Base-by-base conservation (phyloP, 2,888 invertebrate genomes). In the Lasioglossum pauxillum region DNA sequence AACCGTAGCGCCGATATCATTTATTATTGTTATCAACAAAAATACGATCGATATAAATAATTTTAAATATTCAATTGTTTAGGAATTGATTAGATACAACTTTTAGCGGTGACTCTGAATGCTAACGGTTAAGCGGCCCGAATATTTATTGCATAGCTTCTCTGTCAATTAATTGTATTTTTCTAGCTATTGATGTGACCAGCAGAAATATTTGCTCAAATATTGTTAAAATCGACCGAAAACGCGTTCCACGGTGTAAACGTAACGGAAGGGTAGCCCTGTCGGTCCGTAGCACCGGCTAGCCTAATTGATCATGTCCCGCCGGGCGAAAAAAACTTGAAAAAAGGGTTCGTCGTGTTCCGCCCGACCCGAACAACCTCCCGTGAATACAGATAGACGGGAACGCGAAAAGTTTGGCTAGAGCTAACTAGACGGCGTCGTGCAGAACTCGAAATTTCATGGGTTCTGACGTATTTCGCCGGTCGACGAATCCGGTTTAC, bases 401-500 rank as follows among this genome's bases (percentile, higher is more conserved):
- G 64, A 64, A 64, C 64, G 64, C 31, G 64, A 64, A 64, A 64
- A 64, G 64, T 64, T 64, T 64, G 27, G 27, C 5, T 31, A 16
- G 64, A 64, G 64, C 64, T 64, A 64, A 64, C 64, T 64, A 64
- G 64, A 64, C 81, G 73, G 80, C 79, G 72, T 75, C 82, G 77
- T 74, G 57, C 73, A 31, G 71, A 80, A 83, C 74, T 82, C 75
- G 12, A 80, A 86, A 88, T 86, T 86, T 86, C 85, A 73, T 77
- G 83, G 82, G 49, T 77, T 35, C 82, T 46, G 67, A 44, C 67
- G 69, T 71, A 71, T 84, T 83, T 84, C 83, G 88, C 83, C 84
- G 80, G 67, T 84, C 71, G 85, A 83, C 81, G 85, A 85, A 91
- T 87, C 80, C 81, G 74, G 81, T 88, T 90, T 89, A 83, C 83